Conservation (phyloP, 37 sponge, comb jelly and placozoan species). For the Amphimedon queenslandica region DNA sequence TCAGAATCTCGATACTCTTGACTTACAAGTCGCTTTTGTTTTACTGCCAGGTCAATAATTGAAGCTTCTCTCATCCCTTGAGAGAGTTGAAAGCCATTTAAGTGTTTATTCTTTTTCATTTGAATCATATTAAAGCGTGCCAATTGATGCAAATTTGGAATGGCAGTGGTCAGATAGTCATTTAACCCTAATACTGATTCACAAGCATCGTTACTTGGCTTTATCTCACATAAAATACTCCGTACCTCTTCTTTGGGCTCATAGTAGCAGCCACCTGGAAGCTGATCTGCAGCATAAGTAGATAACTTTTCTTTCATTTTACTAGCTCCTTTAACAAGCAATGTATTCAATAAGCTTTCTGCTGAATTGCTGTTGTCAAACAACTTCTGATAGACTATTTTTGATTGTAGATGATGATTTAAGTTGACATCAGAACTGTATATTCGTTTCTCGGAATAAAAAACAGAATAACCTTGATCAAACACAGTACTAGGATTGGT, state of each 20-base stretch:
- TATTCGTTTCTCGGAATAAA: conserved; percentile 7
- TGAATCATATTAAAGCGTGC: conserved; percentile 18
- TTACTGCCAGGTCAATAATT: conserved; percentile 18
- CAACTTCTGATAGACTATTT: conserved; percentile 14
- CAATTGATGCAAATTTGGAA: conserved; percentile 42
- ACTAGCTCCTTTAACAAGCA: conserved; percentile 25
- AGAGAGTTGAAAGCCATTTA: conserved; percentile 7
- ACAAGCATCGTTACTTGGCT: conserved; percentile 39
- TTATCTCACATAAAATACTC: conserved; percentile 9
- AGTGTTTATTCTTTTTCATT: conserved; percentile 20
- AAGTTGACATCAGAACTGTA: conserved; percentile 12
- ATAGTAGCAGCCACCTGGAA: conserved; percentile 46
- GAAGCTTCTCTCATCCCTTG: background rate
- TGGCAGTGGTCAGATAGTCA: conserved; percentile 30
- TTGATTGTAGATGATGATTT: conserved; percentile 15
- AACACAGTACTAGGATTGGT: conserved; percentile 17
- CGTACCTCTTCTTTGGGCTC: conserved; percentile 12
- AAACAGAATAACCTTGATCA: conserved; percentile 12
- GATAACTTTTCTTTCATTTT: conserved; percentile 35
- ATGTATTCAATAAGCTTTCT: background rate
- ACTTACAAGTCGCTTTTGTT: conserved; percentile 6
- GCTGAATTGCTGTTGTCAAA: conserved; percentile 9
- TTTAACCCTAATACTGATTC: conserved; percentile 32
- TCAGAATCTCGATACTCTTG: background rate
- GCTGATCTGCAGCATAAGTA: conserved; percentile 41